Conservation (phyloP, 2,888 invertebrate species). For the Neoaliturus tenellus region DNA sequence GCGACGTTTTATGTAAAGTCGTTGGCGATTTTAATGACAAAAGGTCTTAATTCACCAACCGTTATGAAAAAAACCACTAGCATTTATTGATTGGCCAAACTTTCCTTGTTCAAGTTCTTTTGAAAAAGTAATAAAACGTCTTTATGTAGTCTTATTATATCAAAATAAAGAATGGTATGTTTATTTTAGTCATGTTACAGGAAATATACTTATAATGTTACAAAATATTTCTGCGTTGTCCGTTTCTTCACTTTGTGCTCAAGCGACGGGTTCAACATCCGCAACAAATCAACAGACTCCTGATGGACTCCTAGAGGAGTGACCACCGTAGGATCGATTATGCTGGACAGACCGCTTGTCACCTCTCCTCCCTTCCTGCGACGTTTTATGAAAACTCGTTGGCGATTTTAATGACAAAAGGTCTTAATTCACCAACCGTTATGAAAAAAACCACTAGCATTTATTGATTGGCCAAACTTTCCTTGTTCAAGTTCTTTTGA, state of each 20-base stretch:
- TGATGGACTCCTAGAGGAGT: not conserved
- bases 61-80: no score
- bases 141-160: no score
- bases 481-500: no score
- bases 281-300: not conserved
- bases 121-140: no score
- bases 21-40: not conserved
- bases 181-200: no score
- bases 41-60: not conserved
- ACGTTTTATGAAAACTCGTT: not conserved
- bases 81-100: no score
- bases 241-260: not conserved
- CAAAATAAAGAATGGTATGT: no score
- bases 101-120: no score
- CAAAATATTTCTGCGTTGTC: not conserved
- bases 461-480: no score
- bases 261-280: not conserved
- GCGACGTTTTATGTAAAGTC: not conserved
- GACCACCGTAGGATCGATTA: conserved; percentile 14
- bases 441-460: no score
- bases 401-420: not conserved
- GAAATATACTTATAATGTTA: no score
- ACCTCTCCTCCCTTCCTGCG: not conserved
- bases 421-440: not conserved
- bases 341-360: not conserved